Percentiles rank a stretch among this genome's conserved stretches.
Evolutionary conservation across 2,113 vertebrate species (phyloP).

Genomic region (Cepphus grylle): DNA sequence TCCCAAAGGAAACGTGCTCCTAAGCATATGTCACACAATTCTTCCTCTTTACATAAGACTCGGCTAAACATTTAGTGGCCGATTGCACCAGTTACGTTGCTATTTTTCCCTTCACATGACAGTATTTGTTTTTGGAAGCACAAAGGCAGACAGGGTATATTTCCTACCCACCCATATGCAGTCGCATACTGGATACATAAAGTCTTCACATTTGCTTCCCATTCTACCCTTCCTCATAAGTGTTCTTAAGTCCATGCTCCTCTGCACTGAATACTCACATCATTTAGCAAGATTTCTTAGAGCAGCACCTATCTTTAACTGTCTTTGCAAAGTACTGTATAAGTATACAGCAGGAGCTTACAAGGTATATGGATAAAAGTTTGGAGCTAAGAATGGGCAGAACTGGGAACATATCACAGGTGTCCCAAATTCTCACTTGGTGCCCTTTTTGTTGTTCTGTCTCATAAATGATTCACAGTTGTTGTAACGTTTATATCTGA

Average conservation of each 20-base stretch:
- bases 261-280: not conserved
- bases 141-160: not conserved
- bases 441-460: not conserved
- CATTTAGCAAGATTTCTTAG: not conserved
- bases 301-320: not conserved
- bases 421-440: not conserved
- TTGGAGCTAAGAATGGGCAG: not conserved
- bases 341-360: not conserved
- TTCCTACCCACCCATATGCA: not conserved
- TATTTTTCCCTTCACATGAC: not conserved
- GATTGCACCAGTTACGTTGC: not conserved
- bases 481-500: not conserved
- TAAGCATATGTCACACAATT: not conserved
- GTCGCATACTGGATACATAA: accelerated
- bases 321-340: not conserved
- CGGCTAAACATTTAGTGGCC: not conserved
- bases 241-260: not conserved
- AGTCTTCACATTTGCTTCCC: not conserved
- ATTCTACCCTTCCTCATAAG: not conserved
- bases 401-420: not conserved
- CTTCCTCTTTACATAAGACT: not conserved
- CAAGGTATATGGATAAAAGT: not conserved
- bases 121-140: not conserved
- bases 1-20: not conserved
- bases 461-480: not conserved